Evolutionary conservation across 2,888 invertebrate genomes (phyloP), one percentile per base, ranked within the genome.

Genomic region (Eupithecia insigniata): DNA sequence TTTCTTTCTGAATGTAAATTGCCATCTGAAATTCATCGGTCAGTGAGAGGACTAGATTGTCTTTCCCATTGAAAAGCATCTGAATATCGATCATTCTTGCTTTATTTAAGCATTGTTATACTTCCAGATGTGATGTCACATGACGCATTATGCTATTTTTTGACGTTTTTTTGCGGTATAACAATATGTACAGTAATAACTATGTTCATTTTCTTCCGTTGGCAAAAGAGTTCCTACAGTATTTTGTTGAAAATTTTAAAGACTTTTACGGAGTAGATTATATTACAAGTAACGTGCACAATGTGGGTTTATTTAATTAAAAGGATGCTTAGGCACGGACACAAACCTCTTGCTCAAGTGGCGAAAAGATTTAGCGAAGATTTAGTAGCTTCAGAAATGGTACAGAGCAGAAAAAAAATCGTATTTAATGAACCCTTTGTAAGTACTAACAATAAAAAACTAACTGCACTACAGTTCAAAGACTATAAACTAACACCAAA

Each of bases 241-340:
- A 67, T 62, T 72, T 67, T 58, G 69, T 73, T 10, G 69, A 72
- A 22, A 30, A 66, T 36, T 72, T 61, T 51, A 72, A 69, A 68
- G 16, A 66, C 3, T 69, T 58, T 28, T 72, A 72, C 51, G 72
- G 72, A 14, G 34, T 36, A n/a, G 69, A 69, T 22, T 71, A 71
- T 39, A 30, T 71, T 16, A 67, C 71, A 5, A 71, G 71, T 51
- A 72, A 72, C 60, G 69, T 72, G n/a, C 69, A 72, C 30, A 72
- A 72, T 39, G 18, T 72, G 18, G n/a, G 18, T 46, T 16, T 46
- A n/a, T n/a, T n/a, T 46, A 46, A 46, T 46, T n/a, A 46, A 46
- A n/a, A 46, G n/a, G 16, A 46, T 18, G 46, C n/a, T 46, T 8
- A 46, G 46, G 46, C 46, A 46, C 16, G 46, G 46, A 4, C 16